Conservation (phyloP, 2,797 vertebrate species). For the Glossophaga mutica region DNA sequence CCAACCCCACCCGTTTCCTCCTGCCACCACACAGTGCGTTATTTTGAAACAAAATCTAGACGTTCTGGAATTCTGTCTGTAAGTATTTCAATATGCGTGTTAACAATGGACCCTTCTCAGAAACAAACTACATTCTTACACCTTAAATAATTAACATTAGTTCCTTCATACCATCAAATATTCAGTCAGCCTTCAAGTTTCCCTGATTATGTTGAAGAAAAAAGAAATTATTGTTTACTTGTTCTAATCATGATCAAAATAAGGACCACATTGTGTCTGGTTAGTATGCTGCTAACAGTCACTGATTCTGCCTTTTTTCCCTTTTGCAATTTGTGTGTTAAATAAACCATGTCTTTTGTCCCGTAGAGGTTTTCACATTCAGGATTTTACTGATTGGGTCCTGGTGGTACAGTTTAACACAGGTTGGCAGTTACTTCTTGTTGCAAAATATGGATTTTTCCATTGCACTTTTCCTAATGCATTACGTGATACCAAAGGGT, state of each 20-base stretch:
- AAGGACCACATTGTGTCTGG: neutral
- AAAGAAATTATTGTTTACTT: neutral
- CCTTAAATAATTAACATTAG: slow-evolving; percentile 26
- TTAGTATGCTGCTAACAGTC: neutral
- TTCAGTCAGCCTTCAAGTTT: neutral
- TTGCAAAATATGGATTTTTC: neutral
- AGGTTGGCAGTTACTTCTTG: neutral
- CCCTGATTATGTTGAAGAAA: neutral
- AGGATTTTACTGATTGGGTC: neutral
- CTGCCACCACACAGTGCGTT: neutral
- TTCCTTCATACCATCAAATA: neutral
- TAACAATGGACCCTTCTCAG: neutral
- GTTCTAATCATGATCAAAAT: neutral
- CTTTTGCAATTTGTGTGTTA: neutral
- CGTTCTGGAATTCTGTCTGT: slow-evolving; percentile 14
- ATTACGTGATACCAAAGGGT: neutral
- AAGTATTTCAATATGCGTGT: slow-evolving; percentile 12
- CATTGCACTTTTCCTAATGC: neutral
- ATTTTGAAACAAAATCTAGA: slow-evolving; percentile 37
- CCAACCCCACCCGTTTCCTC: neutral
- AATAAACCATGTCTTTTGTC: neutral
- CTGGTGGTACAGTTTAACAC: neutral
- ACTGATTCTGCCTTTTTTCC: neutral
- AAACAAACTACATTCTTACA: neutral
- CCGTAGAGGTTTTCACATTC: neutral